A percentile compares a stretch with the other conserved stretches of the same genome.
Evolutionary conservation across 2,113 vertebrate genomes (phyloP).

Genomic region (Gallinago media): DNA sequence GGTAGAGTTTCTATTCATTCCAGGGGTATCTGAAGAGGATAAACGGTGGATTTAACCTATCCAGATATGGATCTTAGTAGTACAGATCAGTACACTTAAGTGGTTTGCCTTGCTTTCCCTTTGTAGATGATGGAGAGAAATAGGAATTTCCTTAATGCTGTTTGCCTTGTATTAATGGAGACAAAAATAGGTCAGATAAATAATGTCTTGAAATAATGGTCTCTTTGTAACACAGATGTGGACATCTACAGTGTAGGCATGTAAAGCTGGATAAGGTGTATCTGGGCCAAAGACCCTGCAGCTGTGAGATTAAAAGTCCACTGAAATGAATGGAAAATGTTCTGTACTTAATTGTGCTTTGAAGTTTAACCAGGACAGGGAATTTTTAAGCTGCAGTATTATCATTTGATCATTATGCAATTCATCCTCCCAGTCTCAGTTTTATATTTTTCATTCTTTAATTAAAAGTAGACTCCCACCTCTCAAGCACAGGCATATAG

Average conservation of each 20-base stretch:
- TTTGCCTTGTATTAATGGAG: not conserved
- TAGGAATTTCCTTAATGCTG: not conserved
- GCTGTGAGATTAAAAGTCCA: not conserved
- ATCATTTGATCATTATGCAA: not conserved
- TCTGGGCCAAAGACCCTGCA: not conserved
- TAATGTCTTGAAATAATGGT: not conserved
- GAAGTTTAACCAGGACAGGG: not conserved
- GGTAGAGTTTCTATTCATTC: not conserved
- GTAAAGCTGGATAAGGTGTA: not conserved
- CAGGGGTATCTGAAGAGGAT: not conserved
- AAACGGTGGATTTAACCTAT: not conserved
- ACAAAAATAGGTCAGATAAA: not conserved
- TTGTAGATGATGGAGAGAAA: not conserved
- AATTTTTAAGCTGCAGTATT: not conserved
- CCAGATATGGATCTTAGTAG: not conserved
- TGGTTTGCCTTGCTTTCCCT: not conserved
- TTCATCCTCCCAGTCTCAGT: not conserved
- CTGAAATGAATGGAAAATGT: not conserved
- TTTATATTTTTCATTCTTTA: not conserved
- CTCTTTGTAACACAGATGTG: not conserved
- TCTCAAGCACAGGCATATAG: not conserved
- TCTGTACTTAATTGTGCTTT: not conserved
- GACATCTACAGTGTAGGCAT: fast-evolving
- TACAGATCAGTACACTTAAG: not conserved
- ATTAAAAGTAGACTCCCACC: not conserved